Percentiles rank a stretch among this genome's conserved stretches.
phyloP scores from a whole-genome alignment of 1,140 invertebrate species.

The Gyrodactylus bullatarudis region DNA sequence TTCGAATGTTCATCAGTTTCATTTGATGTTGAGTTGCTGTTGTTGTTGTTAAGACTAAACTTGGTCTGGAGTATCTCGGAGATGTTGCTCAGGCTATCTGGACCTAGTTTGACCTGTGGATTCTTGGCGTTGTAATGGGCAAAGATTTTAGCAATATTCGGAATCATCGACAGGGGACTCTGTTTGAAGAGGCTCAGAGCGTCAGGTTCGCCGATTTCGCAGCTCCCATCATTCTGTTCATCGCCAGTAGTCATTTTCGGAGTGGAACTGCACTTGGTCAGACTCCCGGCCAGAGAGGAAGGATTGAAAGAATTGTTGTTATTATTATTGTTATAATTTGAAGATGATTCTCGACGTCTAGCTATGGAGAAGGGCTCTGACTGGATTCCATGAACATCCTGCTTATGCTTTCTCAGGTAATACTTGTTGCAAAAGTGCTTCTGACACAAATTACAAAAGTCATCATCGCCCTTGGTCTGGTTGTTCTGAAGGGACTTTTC shows the following conservation, averaged over 20 bases:
- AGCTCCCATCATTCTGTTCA: not conserved
- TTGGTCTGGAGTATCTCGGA: not conserved
- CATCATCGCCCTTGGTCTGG: constrained; percentile 4
- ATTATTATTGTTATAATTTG: no score
- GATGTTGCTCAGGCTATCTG: not conserved
- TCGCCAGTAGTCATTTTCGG: not conserved
- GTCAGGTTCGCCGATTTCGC: not conserved
- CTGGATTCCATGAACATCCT: constrained; percentile 8
- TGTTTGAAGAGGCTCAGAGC: not conserved
- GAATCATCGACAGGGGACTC: not conserved
- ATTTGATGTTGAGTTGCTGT: not conserved
- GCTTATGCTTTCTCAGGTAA: constrained; percentile 9
- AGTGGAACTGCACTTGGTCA: not conserved
- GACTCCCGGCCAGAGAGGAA: no score
- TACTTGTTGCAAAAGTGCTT: constrained; percentile 10
- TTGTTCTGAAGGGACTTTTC: not conserved
- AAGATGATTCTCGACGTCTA: not conserved
- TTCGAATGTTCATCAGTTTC: no score
- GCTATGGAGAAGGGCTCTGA: not conserved
- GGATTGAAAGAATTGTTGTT: no score
- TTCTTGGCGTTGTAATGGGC: not conserved
- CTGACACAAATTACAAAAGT: constrained; percentile 8
- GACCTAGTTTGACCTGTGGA: not conserved
- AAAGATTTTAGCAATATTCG: not conserved
- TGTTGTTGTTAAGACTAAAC: not conserved